Evolutionary conservation across 2,797 vertebrate species (phyloP), one percentile per base, ranked within the genome.

Genomic region (Chiroxiphia lanceolata): DNA sequence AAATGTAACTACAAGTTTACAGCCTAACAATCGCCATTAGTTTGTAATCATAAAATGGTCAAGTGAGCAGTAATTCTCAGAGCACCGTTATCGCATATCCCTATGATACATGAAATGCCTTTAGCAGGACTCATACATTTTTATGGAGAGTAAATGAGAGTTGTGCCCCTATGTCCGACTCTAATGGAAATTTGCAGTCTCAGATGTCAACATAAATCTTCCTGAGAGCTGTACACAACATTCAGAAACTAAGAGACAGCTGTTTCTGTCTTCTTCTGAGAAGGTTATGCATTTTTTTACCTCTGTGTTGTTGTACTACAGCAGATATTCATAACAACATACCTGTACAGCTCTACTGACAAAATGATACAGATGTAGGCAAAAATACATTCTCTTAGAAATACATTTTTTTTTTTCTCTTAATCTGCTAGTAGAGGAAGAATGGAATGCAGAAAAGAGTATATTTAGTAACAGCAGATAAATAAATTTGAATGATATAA

Each of bases 21-120:
- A 87, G 45, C 67, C 86, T 64, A 84, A 90, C 67, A 90, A 68
- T 74, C 72, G 70, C 77, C 75, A 83, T 92, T 94, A 87, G 51
- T 83, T 80, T 90, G 75, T 60, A 94, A 83, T 92, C 83, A 74
- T 95, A 92, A 95, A 96, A 94, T 92, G 81, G 81, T 95, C 92
- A 96, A 94, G 81, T 92, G 90, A 95, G 34, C 93, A 93, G 89
- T 93, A 87, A 84, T 89, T 93, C 86, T 85, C 67, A 45, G 74
- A 89, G 40, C 48, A 89, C 53, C 3, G 2, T 93, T 96, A 79
- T 75, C 9, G 1, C 63, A 44, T 56, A 67, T 76, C 70, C 80
- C 90, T 87, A 76, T 76, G 90, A 84, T 51, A 91, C 90, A 87
- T 69, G 31, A 92, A 95, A 76, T 82, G 54, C 48, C 77, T 95